Conservation (phyloP, 2,113 vertebrate genomes). For the Micronycteris hirsuta region DNA sequence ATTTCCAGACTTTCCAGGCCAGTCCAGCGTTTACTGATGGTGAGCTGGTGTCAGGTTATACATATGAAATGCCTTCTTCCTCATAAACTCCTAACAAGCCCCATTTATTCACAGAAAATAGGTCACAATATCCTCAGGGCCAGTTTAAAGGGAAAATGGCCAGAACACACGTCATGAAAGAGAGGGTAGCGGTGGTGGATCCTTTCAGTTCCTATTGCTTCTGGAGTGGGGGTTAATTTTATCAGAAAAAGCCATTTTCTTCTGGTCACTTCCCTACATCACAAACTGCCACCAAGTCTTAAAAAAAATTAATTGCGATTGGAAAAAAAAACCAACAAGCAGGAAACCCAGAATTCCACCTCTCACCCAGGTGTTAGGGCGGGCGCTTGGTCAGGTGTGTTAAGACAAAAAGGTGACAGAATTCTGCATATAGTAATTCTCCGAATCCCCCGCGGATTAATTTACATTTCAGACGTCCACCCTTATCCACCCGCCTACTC, state of each 20-base stretch:
- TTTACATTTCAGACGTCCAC: background rate
- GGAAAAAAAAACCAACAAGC: background rate
- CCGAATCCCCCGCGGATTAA: background rate
- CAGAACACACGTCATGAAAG: background rate
- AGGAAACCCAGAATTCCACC: background rate
- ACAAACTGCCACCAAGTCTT: background rate
- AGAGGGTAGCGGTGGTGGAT: background rate
- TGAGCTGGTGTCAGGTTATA: background rate
- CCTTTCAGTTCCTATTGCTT: background rate
- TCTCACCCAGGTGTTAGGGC: background rate
- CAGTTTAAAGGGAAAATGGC: background rate
- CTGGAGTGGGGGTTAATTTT: background rate
- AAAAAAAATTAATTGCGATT: background rate
- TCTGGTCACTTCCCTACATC: background rate
- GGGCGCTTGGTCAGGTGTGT: background rate
- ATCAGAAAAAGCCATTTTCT: background rate
- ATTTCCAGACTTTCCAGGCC: background rate
- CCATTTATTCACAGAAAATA: background rate
- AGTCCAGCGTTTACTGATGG: background rate
- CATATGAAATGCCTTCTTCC: background rate
- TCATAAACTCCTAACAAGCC: background rate
- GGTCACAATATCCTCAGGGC: background rate
- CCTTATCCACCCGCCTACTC: background rate
- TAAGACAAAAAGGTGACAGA: background rate
- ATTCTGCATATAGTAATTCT: background rate